Evolutionary conservation across 2,888 invertebrate species (phyloP).

Genomic region (Epinotia nisella): DNA sequence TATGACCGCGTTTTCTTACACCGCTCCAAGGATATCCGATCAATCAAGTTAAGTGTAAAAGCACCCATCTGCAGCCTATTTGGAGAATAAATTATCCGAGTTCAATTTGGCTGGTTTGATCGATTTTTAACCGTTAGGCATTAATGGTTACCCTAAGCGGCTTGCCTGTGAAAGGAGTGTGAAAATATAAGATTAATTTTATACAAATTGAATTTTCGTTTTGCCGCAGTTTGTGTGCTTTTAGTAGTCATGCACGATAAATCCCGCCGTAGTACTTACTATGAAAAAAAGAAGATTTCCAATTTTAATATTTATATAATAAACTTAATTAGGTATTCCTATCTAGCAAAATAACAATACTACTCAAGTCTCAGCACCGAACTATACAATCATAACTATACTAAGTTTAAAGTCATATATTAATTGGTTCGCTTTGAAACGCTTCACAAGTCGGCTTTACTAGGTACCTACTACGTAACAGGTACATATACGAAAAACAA

Average conservation of each 20-base stretch:
- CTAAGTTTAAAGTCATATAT: no score
- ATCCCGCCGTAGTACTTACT: not conserved
- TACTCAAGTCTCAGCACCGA: no score
- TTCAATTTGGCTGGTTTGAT: constrained; percentile 41
- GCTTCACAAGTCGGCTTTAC: no score
- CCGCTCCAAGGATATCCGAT: constrained; percentile 24
- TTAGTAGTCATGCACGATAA: not conserved
- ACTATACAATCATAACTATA: no score
- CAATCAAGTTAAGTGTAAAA: constrained; percentile 41
- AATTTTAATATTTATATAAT: not conserved
- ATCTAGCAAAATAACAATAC: no score
- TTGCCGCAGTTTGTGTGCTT: not conserved
- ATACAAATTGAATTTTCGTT: constrained; percentile 13
- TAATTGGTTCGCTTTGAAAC: no score
- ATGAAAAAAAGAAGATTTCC: not conserved
- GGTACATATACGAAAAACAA: no score
- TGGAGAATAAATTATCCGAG: constrained; percentile 41
- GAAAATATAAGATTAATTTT: constrained; percentile 15
- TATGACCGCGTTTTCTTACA: constrained; percentile 16
- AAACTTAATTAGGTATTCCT: not conserved
- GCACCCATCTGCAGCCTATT: constrained; percentile 44
- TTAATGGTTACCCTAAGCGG: constrained; percentile 31
- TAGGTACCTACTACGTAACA: no score
- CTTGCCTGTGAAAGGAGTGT: constrained; percentile 11
- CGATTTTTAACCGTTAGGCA: constrained; percentile 36